phyloP scores from a whole-genome alignment of 2,888 invertebrate genomes.

The Bellardia pandia region DNA sequence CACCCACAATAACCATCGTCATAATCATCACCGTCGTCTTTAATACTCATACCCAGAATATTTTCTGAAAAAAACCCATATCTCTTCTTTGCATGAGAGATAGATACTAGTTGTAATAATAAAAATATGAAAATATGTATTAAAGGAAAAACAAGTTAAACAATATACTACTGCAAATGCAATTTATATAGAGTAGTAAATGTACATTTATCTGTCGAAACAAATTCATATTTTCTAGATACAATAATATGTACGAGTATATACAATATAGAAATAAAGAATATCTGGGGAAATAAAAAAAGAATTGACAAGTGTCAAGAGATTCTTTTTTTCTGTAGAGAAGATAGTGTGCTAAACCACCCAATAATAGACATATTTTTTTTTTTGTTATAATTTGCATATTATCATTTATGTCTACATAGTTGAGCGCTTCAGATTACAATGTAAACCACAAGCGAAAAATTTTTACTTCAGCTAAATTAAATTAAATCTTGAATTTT shows the following conservation, averaged over 20 bases:
- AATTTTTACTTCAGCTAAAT: too few relatives aligned
- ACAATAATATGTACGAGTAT: not conserved
- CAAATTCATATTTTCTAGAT: conserved; percentile 51
- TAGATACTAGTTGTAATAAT: conserved; percentile 31
- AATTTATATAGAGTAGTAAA: not conserved
- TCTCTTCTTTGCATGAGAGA: conserved; percentile 52
- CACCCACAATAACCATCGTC: conserved; percentile 26
- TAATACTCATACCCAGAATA: conserved; percentile 29
- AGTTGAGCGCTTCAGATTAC: not conserved
- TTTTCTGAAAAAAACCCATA: conserved; percentile 39
- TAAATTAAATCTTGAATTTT: too few relatives aligned
- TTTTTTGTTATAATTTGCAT: not conserved
- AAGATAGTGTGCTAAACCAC: not conserved
- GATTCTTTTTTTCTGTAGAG: conserved; percentile 1
- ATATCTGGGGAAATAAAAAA: conserved; percentile 15
- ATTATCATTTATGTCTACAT: not conserved
- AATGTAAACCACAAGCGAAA: not conserved
- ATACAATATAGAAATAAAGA: conserved; percentile 20
- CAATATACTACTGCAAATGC: not conserved
- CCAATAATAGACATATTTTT: not conserved
- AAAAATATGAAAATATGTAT: conserved; percentile 31
- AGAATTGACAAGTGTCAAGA: conserved; percentile 53
- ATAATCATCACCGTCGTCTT: conserved; percentile 20
- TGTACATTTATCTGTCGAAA: conserved; percentile 40
- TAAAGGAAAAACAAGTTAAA: conserved; percentile 20